phyloP scores from a whole-genome alignment of 2,888 invertebrate species.

The Chrysolina americana region DNA sequence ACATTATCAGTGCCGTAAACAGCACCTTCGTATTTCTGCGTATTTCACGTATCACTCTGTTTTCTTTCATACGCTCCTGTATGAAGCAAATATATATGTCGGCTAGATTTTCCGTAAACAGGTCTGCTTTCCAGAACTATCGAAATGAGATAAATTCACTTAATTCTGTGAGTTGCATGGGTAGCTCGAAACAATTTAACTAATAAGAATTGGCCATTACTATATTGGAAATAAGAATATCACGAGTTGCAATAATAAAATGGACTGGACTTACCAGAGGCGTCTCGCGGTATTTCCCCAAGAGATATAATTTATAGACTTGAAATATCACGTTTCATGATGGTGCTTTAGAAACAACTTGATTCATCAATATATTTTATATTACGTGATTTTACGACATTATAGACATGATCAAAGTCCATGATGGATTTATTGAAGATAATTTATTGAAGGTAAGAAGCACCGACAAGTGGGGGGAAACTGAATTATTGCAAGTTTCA shows the following conservation, averaged over 20 bases:
- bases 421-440: no score
- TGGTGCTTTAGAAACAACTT: no score
- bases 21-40: no score
- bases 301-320: neutral
- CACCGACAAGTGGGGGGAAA: no score
- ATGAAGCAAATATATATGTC: neutral
- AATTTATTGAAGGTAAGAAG: no score
- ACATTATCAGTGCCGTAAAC: no score
- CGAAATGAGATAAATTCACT: neutral
- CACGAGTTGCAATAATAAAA: conserved; percentile 64
- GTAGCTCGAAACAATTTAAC: conserved; percentile 50
- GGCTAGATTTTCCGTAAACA: neutral
- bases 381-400: no score
- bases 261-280: conserved; percentile 57
- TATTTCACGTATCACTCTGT: no score
- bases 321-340: neutral
- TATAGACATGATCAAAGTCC: no score
- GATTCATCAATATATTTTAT: no score
- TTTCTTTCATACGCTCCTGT: neutral
- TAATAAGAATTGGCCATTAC: conserved; percentile 47
- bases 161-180: conserved; percentile 12
- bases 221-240: conserved; percentile 66
- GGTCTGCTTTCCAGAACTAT: neutral
- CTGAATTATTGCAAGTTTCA: no score
- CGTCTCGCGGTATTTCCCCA: conserved; percentile 17